Evolutionary conservation across 2,797 vertebrate genomes (phyloP), one percentile per base, ranked within the genome.

Genomic region (Brachyrhaphis roseni): DNA sequence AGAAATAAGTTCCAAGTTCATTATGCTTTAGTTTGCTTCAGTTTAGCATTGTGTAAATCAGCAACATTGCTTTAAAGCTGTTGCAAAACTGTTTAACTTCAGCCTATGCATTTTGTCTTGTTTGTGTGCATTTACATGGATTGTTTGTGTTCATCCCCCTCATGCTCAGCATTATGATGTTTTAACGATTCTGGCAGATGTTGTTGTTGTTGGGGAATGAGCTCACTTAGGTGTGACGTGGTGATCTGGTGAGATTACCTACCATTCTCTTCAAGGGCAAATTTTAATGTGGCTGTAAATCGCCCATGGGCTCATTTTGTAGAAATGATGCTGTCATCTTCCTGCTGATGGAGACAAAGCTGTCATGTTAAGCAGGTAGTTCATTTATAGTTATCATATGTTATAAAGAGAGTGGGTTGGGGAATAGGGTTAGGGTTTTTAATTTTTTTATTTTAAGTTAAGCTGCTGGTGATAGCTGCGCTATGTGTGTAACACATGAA

Each of bases 181-280:
- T 94, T 93, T 91, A 94, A 92, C n/a, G 90, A 90, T 85, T 91
- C 73, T 74, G 79, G 89, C 92, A 94, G 92, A 90, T 90, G 88
- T 86, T 90, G 87, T 91, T 83, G 83, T 80, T 83, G 83, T 80
- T 78, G 20, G 76, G 81, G 64, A 87, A 89, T 85, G 78, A 90
- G 88, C 79, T 91, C 88, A 89, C 85, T 84, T 86, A 87, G 86
- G 80, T 90, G 88, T 78, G 87, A 89, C 84, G 84, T 82, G 79
- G 83, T 90, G 87, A 90, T 90, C 84, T 83, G 84, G 83, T 83
- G 76, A 86, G 90, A 91, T 90, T 83, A 84, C 83, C 72, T 75
- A 74, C 79, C 77, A 81, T 84, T 75, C 68, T 71, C 72, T 88
- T 82, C 80, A 90, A 92, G 89, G 89, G 82, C 86, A 87, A 43